These are phyloP conservation scores for Papilio polyxenes DNA, from an alignment of 1,140 invertebrate genomes.

Conservation along the genomic window DNA sequence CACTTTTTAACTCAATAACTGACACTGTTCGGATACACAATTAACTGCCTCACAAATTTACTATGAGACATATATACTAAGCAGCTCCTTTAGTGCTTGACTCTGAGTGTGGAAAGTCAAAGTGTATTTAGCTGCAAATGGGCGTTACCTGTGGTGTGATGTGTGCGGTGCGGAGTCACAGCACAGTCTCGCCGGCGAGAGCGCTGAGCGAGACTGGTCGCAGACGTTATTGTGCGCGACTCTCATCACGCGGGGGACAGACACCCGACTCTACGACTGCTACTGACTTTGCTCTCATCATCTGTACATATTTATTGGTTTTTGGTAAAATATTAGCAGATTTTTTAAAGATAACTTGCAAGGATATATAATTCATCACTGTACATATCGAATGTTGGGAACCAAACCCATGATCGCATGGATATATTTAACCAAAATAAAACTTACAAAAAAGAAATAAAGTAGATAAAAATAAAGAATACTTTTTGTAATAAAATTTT, in stretches of 20 bases:
- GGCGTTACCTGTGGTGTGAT: not conserved
- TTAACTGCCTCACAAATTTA: not conserved
- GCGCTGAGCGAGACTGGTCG: not conserved
- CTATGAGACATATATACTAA: not conserved
- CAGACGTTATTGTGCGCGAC: conserved; percentile 62
- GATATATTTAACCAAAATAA: too few relatives aligned
- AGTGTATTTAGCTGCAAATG: not conserved
- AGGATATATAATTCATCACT: too few relatives aligned
- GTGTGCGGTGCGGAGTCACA: not conserved
- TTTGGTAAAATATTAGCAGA: too few relatives aligned
- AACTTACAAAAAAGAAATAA: too few relatives aligned
- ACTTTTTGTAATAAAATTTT: not conserved
- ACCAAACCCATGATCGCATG: too few relatives aligned
- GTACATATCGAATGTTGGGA: too few relatives aligned
- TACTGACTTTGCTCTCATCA: conserved; percentile 75
- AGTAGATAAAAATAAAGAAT: not conserved
- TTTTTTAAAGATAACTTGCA: too few relatives aligned
- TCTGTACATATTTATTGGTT: conserved; percentile 51
- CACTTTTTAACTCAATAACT: not conserved
- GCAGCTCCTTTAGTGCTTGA: not conserved
- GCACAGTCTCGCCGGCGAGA: not conserved
- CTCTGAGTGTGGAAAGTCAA: not conserved
- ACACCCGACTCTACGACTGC: conserved; percentile 75
- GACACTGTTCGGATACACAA: not conserved
- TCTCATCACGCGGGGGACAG: conserved; percentile 75